Evolutionary conservation across 2,113 vertebrate genomes (phyloP).

Genomic region (Lagopus leucura): DNA sequence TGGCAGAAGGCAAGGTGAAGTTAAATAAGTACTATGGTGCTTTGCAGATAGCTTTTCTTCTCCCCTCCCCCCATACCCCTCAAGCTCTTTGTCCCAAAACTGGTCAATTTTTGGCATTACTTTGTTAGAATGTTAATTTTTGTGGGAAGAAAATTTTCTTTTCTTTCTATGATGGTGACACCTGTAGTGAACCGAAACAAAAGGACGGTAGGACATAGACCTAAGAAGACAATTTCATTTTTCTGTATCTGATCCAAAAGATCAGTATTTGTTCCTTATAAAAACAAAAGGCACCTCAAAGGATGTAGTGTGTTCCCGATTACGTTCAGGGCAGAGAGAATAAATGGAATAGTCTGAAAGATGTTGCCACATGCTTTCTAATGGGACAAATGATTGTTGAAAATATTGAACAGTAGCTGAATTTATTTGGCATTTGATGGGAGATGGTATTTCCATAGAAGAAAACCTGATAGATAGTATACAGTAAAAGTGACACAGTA

Average conservation of each 20-base stretch:
- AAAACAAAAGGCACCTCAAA: neutral
- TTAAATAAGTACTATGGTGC: neutral
- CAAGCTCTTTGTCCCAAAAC: neutral
- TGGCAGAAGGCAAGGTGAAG: neutral
- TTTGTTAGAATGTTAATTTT: neutral
- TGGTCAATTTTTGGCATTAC: neutral
- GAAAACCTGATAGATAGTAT: slow-evolving; percentile 60
- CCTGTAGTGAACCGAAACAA: neutral
- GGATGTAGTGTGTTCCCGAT: neutral
- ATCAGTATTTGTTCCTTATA: neutral
- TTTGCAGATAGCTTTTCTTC: neutral
- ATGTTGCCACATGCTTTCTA: slow-evolving; percentile 14
- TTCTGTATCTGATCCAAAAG: neutral
- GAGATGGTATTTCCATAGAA: slow-evolving; percentile 53
- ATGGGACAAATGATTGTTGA: slow-evolving; percentile 24
- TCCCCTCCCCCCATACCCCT: neutral
- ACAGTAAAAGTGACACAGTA: slow-evolving; percentile 60
- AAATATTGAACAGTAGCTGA: slow-evolving; percentile 39
- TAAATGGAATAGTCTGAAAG: slow-evolving; percentile 15
- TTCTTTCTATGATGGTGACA: neutral
- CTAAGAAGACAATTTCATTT: neutral
- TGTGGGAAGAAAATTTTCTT: neutral
- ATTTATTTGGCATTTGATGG: slow-evolving; percentile 65
- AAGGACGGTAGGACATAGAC: neutral
- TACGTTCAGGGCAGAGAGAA: neutral